Evolutionary conservation across 2,888 invertebrate species (phyloP).

Genomic region (Nineta flava): DNA sequence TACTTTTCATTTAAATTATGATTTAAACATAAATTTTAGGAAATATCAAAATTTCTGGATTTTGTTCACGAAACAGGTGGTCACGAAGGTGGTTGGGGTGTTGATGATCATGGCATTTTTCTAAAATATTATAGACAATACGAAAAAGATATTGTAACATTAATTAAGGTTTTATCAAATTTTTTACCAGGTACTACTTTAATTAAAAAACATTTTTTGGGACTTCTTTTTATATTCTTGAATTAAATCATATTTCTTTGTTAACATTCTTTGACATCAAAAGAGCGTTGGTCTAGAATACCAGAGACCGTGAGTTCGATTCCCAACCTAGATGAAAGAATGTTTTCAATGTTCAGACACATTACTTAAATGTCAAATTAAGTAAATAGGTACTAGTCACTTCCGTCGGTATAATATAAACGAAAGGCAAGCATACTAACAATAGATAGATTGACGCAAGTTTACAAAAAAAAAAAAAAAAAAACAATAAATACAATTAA

Average conservation of each 20-base stretch:
- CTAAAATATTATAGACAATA: conserved; percentile 24
- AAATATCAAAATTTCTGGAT: conserved; percentile 36
- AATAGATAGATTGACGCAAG: too few species aligned
- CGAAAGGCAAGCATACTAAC: too few species aligned
- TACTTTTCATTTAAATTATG: conserved; percentile 11
- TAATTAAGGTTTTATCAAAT: conserved; percentile 18
- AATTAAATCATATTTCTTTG: too few species aligned
- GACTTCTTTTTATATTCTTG: not conserved
- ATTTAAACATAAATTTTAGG: conserved; percentile 23
- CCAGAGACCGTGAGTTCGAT: too few species aligned
- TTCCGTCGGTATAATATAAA: too few species aligned
- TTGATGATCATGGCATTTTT: conserved; percentile 38
- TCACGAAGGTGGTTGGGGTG: conserved; percentile 39
- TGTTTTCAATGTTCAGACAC: too few species aligned
- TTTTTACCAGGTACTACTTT: conserved; percentile 19
- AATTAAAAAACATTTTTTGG: not conserved
- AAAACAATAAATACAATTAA: not conserved
- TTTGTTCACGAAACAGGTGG: conserved; percentile 32
- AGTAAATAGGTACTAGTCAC: too few species aligned
- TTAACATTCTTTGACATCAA: too few species aligned
- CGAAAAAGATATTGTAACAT: conserved; percentile 16
- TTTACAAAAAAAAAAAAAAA: too few species aligned
- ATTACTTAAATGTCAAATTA: too few species aligned
- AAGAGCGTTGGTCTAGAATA: too few species aligned
- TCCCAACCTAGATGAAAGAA: too few species aligned